These are phyloP conservation scores for Puma concolor DNA, from an alignment of 2,113 vertebrate genomes.

Conservation along the genomic window DNA sequence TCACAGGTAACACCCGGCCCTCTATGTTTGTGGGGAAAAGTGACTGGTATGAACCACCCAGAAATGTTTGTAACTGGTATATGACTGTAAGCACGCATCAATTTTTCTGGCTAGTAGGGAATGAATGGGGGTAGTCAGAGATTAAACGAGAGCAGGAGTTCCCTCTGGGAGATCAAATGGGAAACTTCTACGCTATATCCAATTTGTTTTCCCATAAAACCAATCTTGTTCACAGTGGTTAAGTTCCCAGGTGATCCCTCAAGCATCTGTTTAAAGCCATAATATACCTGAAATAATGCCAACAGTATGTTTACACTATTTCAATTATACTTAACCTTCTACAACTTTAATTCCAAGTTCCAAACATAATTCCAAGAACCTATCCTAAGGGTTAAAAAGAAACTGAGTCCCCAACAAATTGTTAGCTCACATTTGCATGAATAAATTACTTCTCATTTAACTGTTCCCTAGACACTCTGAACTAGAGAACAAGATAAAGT, in stretches of 20 bases:
- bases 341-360: slow-evolving; percentile 46
- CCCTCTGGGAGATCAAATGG: slow-evolving; percentile 36
- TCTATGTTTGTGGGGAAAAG: neutral
- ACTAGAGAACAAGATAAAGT: slow-evolving; percentile 8
- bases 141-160: slow-evolving; percentile 31
- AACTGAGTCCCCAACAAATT: neutral
- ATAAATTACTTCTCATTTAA: slow-evolving; percentile 28
- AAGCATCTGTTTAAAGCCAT: slow-evolving; percentile 17
- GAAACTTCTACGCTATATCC: slow-evolving; percentile 12
- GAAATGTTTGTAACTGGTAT: neutral
- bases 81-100: neutral
- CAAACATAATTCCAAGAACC: slow-evolving; percentile 35
- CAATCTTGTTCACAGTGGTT: neutral
- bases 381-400: neutral
- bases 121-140: neutral
- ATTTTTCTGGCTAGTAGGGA: slow-evolving; percentile 28
- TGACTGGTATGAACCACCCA: neutral
- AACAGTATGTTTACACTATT: neutral
- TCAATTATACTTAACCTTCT: slow-evolving; percentile 33
- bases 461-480: slow-evolving; percentile 27
- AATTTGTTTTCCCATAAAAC: slow-evolving; percentile 44
- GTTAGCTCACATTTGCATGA: slow-evolving; percentile 23
- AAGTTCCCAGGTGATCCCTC: slow-evolving; percentile 9
- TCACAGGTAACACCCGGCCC: neutral
- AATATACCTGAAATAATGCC: slow-evolving; percentile 40